Base-by-base conservation (phyloP, 2,797 vertebrate species). In the Sciurus carolinensis region DNA sequence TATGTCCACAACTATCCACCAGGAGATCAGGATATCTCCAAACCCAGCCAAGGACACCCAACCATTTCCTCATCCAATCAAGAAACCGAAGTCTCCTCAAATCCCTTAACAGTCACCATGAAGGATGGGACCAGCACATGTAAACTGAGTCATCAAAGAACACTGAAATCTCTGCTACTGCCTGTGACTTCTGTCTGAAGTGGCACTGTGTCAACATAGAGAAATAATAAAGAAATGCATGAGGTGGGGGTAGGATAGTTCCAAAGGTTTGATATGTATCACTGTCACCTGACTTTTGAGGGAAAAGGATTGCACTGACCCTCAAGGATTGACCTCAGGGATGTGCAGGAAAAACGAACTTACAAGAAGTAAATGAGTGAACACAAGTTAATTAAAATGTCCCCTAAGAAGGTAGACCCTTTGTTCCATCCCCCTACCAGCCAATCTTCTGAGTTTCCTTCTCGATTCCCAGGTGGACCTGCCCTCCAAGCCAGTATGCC, bases 81-180 rank as follows among this genome's bases (percentile, higher is more conserved):
- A 81, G 42, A 47, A 15, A 80, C 36, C 62, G 54, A 28, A 73
- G 33, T 62, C 67, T 76, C 28, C 42, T 93, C 72, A 87, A 93
- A 93, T 85, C 54, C 44, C 94, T 2, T 85, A 84, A 85, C 17
- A 24, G 33, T 76, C n/a, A 59, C 64, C 39, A 57, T n/a, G 84
- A 96, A 76, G 90, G 90, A 93, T 44, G 77, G 52, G 47, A 89
- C 1, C 42, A 89, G 26, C 42, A 39, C 39, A 89, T 82, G 76
- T 87, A 73, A 71, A 59, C 64, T 20, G 42, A 83, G 76, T 59
- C 89, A 94, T 24, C 69, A 72, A 80, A 90, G 85, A 82, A 14
- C 64, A 28, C 33, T 59, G 77, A 59, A 42, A 30, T 95, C 47
- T 24, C 64, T n/a, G 28, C 69, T 69, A 10, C 3, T 15, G 33